These are phyloP conservation scores for Epinephelus cyanopodus DNA, from an alignment of 2,113 vertebrate genomes.

Conservation along the genomic window DNA sequence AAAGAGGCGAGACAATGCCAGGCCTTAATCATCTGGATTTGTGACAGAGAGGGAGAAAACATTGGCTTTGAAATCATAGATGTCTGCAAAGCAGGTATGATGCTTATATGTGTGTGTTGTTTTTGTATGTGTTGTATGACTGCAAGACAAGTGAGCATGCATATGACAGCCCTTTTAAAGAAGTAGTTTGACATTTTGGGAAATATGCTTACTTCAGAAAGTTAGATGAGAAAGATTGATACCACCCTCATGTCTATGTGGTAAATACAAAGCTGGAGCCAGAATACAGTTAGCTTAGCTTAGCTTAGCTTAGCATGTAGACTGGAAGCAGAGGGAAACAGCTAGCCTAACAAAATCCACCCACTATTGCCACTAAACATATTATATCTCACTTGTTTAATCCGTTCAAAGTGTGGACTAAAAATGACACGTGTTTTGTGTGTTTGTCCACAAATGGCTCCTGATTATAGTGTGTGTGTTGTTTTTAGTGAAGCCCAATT, in stretches of 20 bases:
- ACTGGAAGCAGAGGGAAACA: no score
- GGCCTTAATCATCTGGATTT: conserved; percentile 96
- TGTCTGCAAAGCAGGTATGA: conserved; percentile 94
- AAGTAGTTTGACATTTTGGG: neutral
- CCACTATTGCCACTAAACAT: no score
- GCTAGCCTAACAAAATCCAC: no score
- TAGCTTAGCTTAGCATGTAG: neutral
- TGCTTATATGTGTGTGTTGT: neutral
- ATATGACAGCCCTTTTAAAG: neutral
- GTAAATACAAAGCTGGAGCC: neutral
- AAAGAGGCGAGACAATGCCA: conserved; percentile 91
- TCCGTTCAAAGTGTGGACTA: no score
- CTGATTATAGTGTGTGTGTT: neutral
- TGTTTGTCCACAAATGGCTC: neutral
- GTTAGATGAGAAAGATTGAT: conserved; percentile 5
- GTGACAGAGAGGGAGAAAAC: conserved; percentile 97
- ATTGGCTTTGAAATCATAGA: conserved; percentile 97
- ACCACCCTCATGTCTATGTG: neutral
- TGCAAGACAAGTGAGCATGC: neutral
- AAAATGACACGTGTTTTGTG: neutral
- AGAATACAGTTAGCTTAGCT: neutral
- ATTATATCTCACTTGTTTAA: no score
- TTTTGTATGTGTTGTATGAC: neutral
- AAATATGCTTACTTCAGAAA: neutral
- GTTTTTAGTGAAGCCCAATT: conserved; percentile 88